Conservation (phyloP, 2,113 vertebrate genomes). For the Chionomys nivalis region DNA sequence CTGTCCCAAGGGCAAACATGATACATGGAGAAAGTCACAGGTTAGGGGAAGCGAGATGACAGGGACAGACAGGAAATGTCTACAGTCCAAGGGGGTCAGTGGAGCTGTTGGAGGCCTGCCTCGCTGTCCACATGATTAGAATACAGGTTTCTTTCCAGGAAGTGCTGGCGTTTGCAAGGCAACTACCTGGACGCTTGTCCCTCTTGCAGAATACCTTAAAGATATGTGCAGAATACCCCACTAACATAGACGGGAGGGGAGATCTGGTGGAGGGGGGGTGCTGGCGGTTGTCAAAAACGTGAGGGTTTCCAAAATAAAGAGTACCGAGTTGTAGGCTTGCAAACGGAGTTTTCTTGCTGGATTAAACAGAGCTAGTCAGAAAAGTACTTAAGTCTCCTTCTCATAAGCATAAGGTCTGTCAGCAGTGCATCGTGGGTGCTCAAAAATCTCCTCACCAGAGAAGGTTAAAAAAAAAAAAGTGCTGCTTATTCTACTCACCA, state of each 20-base stretch:
- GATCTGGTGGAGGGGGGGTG: not conserved
- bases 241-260: not conserved
- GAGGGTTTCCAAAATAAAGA: slow-evolving; percentile 38
- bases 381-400: slow-evolving; percentile 4
- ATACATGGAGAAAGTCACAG: not conserved
- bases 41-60: not conserved
- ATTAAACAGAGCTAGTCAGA: not conserved
- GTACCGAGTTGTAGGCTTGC: not conserved
- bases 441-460: not conserved
- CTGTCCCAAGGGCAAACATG: not conserved
- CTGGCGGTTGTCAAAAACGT: not conserved
- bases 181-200: not conserved
- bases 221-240: not conserved
- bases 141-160: not conserved
- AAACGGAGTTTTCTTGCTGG: not conserved
- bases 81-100: not conserved
- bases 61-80: not conserved
- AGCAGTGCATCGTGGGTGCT: not conserved
- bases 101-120: not conserved
- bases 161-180: not conserved
- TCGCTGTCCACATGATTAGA: not conserved
- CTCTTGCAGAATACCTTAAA: not conserved
- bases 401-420: not conserved
- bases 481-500: not conserved
- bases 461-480: not conserved